phyloP scores from a whole-genome alignment of 2,113 vertebrate species.

The Cyanoramphus novaezelandiae region DNA sequence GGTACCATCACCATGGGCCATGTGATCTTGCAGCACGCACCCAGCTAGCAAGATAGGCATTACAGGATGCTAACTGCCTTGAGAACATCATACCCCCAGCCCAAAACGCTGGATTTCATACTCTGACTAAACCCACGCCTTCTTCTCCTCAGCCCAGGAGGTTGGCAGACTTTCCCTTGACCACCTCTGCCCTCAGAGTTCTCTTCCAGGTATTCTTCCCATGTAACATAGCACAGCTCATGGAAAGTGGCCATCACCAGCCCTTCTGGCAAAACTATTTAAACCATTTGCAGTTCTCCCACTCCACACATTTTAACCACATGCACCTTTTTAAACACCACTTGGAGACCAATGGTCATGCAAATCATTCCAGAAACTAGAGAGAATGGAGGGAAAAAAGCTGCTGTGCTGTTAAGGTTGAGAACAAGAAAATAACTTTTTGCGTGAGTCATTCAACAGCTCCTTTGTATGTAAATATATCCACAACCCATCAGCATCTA shows the following conservation, averaged over 20 bases:
- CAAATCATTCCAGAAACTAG: background rate
- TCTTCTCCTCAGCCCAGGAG: background rate
- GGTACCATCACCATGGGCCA: background rate
- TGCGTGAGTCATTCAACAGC: background rate
- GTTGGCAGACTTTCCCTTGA: background rate
- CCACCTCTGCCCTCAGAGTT: background rate
- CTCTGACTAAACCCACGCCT: background rate
- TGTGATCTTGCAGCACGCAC: background rate
- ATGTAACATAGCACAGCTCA: background rate
- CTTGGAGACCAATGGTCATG: background rate
- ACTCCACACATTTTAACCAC: background rate
- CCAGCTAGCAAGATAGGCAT: background rate
- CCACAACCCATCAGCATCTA: conserved; percentile 46
- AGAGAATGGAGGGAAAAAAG: background rate
- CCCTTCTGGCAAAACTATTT: background rate
- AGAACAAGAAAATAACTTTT: conserved; percentile 25
- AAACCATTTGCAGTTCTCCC: background rate
- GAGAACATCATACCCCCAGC: background rate
- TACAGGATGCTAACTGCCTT: background rate
- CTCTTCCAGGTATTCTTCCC: background rate
- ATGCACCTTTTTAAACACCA: background rate
- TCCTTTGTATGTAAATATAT: conserved; percentile 56
- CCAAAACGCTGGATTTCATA: background rate
- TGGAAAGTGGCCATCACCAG: background rate
- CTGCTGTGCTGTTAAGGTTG: background rate